These are phyloP conservation scores for Callosobruchus maculatus DNA, from an alignment of 2,888 invertebrate species.

Conservation along the genomic window DNA sequence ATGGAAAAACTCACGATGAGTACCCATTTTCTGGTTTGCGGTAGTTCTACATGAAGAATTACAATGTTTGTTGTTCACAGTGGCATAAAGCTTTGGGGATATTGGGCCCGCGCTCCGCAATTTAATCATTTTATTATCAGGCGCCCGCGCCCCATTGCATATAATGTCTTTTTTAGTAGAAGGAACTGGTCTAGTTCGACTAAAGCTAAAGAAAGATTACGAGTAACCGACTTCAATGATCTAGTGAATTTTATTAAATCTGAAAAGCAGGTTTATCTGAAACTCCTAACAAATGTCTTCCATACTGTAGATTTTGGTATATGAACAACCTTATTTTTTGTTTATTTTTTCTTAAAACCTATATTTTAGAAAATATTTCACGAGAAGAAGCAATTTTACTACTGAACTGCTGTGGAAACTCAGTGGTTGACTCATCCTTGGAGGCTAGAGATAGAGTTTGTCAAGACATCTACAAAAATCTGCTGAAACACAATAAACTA, in stretches of 20 bases:
- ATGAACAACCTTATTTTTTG: neutral
- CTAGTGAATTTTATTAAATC: neutral
- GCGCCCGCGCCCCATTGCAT: neutral
- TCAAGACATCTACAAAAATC: constrained; percentile 54
- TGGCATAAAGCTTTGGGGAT: neutral
- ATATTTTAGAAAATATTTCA: constrained; percentile 35
- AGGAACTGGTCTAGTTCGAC: neutral
- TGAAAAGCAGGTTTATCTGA: neutral
- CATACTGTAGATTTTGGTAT: neutral
- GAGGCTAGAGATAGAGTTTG: constrained; percentile 52
- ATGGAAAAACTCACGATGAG: too few relatives aligned
- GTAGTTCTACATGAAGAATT: neutral
- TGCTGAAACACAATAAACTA: constrained; percentile 49
- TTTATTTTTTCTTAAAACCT: neutral
- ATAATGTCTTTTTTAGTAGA: neutral
- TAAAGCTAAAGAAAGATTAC: neutral
- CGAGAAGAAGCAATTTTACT: constrained; percentile 52
- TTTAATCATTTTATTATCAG: too few relatives aligned
- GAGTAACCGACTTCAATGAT: neutral
- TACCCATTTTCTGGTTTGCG: too few relatives aligned
- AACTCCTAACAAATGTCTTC: neutral
- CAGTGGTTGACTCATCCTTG: constrained; percentile 53
- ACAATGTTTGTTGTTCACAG: neutral
- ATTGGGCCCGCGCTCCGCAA: neutral
- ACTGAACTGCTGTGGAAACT: constrained; percentile 56